Conservation (phyloP, 2,113 vertebrate genomes). For the Zeus faber region DNA sequence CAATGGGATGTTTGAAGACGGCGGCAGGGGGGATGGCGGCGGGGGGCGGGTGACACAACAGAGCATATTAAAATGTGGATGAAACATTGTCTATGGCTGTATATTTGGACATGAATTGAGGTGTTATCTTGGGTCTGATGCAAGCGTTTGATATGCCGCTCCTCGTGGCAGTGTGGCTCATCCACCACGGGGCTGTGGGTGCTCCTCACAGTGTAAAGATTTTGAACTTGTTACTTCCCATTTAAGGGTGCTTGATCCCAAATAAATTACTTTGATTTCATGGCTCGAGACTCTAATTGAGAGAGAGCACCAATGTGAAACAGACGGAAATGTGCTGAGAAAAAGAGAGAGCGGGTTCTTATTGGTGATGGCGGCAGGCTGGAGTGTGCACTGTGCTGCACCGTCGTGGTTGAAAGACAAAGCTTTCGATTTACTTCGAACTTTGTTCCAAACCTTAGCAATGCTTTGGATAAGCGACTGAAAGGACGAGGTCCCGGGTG, state of each 20-base stretch:
- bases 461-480: no score
- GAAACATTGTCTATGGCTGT: slow-evolving; percentile 3
- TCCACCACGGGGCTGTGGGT: slow-evolving; percentile 7
- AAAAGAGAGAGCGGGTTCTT: no score
- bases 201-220: neutral
- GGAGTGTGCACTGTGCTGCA: no score
- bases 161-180: slow-evolving; percentile 1
- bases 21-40: no score
- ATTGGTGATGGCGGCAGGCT: no score
- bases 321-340: neutral
- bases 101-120: slow-evolving; percentile 6
- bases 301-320: neutral
- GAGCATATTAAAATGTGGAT: slow-evolving; percentile 4
- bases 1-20: slow-evolving; percentile 5
- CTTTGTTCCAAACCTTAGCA: no score
- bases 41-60: no score
- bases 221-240: neutral
- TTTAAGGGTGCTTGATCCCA: slow-evolving; percentile 28
- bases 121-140: neutral
- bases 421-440: no score
- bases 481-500: no score
- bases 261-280: slow-evolving; percentile 26
- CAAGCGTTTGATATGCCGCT: slow-evolving; percentile 26
- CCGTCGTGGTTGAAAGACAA: no score
- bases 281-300: slow-evolving; percentile 32